Conservation (phyloP, 2,113 vertebrate genomes). For the Malaclemys terrapin region DNA sequence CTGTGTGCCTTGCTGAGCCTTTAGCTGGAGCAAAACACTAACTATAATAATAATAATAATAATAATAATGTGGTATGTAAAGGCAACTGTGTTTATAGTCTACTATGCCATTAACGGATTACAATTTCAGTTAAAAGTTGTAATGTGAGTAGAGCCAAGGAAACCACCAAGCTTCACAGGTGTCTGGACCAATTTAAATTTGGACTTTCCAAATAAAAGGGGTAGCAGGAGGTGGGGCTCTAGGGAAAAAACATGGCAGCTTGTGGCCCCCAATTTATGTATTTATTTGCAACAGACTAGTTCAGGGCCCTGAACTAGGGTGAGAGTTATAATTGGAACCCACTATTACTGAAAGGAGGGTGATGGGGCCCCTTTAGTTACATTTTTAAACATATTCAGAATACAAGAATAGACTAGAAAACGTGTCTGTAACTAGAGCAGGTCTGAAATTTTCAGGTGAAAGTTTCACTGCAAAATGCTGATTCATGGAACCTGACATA, state of each 20-base stretch:
- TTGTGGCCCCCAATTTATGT: neutral
- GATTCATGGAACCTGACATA: too few relatives aligned
- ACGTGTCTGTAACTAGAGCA: neutral
- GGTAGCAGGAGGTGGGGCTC: neutral
- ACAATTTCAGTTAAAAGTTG: neutral
- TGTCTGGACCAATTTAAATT: neutral
- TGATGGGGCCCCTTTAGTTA: too few relatives aligned
- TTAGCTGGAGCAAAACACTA: neutral
- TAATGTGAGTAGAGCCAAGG: neutral
- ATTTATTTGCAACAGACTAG: neutral
- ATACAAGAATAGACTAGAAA: neutral
- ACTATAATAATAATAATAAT: neutral
- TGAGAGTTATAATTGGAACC: too few relatives aligned
- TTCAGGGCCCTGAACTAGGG: too few relatives aligned
- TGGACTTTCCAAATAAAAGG: neutral
- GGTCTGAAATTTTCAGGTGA: too few relatives aligned
- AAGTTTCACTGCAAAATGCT: too few relatives aligned
- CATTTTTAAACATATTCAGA: too few relatives aligned
- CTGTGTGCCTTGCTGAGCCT: neutral
- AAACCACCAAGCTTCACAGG: neutral
- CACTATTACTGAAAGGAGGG: too few relatives aligned
- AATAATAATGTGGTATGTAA: neutral
- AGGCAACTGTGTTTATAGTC: neutral
- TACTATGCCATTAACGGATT: neutral
- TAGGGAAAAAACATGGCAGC: neutral